These are phyloP conservation scores for Holacanthus passer DNA, from an alignment of 2,113 vertebrate genomes.

Conservation along the genomic window DNA sequence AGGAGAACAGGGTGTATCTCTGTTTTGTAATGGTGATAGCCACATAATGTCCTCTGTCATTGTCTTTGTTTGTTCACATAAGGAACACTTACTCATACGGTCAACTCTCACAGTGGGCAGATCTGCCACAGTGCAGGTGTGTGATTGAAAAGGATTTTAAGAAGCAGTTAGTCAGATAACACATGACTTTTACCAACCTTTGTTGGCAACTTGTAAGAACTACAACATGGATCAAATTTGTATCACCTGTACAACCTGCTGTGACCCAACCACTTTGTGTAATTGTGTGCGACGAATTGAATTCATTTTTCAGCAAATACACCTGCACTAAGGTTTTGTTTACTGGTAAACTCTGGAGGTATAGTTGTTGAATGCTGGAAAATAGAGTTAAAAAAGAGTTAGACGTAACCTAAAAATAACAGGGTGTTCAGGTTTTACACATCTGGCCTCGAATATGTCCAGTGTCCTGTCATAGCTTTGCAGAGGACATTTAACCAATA, in stretches of 20 bases:
- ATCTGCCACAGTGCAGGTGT: constrained; percentile 43
- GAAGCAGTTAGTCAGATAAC: background rate
- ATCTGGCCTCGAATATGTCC: background rate
- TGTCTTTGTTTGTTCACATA: background rate
- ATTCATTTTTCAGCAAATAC: background rate
- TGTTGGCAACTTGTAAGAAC: constrained; percentile 25
- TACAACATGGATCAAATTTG: constrained; percentile 27
- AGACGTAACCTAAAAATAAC: background rate
- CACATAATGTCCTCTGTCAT: background rate
- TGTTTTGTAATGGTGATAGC: background rate
- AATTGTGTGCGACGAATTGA: background rate
- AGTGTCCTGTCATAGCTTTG: background rate
- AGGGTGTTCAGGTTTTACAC: background rate
- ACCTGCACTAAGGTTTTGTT: background rate
- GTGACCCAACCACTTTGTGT: background rate
- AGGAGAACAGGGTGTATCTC: background rate
- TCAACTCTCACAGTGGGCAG: background rate
- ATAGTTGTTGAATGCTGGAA: constrained; percentile 10
- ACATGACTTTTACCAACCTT: constrained; percentile 27
- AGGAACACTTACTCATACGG: background rate
- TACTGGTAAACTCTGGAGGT: background rate
- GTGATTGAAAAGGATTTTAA: background rate
- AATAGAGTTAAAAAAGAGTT: background rate
- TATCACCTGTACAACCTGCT: background rate
- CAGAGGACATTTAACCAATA: background rate